These are phyloP conservation scores for Eilema depressum DNA, from an alignment of 2,888 invertebrate species.

Conservation along the genomic window DNA sequence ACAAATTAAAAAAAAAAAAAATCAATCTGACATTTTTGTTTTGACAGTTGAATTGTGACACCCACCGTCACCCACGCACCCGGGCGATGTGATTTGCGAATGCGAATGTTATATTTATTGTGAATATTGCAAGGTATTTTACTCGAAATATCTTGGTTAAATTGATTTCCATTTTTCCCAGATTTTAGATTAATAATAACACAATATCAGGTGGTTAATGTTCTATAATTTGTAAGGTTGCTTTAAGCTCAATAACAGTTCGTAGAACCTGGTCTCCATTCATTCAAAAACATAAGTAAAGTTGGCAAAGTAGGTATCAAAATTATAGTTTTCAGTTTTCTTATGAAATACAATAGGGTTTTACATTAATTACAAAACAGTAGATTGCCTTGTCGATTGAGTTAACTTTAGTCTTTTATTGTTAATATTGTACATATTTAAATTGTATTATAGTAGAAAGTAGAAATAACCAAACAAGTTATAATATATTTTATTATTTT, in stretches of 20 bases:
- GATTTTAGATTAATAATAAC: not conserved
- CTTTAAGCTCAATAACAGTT: not conserved
- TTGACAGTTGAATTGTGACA: too few relatives aligned
- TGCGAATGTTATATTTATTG: not conserved
- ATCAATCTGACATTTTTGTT: too few relatives aligned
- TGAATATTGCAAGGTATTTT: not conserved
- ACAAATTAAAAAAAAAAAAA: too few relatives aligned
- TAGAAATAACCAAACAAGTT: too few relatives aligned
- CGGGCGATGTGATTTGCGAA: too few relatives aligned
- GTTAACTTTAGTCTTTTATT: too few relatives aligned
- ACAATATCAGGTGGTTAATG: not conserved
- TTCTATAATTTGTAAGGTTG: not conserved
- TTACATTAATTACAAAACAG: conserved; percentile 30
- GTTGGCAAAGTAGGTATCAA: not conserved
- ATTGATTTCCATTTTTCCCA: not conserved
- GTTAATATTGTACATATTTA: too few relatives aligned
- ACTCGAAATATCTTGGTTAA: not conserved
- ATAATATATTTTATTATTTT: too few relatives aligned
- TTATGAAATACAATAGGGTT: not conserved
- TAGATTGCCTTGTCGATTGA: not conserved
- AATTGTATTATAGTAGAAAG: too few relatives aligned
- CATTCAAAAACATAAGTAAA: not conserved
- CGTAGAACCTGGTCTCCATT: not conserved
- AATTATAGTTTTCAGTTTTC: not conserved
- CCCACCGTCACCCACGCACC: too few relatives aligned